phyloP scores from a whole-genome alignment of 2,113 vertebrate genomes.

The Neomonachus schauinslandi region DNA sequence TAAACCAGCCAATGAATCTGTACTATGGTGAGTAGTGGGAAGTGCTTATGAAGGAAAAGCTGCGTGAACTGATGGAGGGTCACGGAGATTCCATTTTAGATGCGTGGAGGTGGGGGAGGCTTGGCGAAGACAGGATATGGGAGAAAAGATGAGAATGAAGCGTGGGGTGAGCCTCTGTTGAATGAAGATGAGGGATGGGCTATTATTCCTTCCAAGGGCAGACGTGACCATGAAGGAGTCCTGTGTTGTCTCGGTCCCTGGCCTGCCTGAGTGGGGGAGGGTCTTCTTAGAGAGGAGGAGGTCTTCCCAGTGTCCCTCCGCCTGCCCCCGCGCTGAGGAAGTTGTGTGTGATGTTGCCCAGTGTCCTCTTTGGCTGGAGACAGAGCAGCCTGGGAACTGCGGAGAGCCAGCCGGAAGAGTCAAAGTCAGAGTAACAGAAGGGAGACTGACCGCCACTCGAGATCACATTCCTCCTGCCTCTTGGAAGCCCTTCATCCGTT shows the following conservation, averaged over 20 bases:
- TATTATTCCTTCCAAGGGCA: not conserved
- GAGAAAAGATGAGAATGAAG: not conserved
- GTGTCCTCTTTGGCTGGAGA: not conserved
- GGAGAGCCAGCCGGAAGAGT: not conserved
- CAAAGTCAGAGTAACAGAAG: constrained; percentile 17
- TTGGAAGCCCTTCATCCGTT: not conserved
- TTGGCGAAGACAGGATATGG: accelerated
- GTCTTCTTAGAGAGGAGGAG: not conserved
- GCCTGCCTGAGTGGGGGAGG: not conserved
- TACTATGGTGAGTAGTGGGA: accelerated
- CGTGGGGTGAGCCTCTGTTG: not conserved
- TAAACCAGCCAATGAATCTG: not conserved
- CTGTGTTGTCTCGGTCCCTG: accelerated
- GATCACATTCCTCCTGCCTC: not conserved
- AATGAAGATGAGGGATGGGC: not conserved
- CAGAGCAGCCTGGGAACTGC: not conserved
- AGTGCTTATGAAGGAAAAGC: not conserved
- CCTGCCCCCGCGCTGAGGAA: no score
- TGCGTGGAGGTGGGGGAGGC: not conserved
- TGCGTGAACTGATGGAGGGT: accelerated
- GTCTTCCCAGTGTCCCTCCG: not conserved
- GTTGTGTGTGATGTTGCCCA: not conserved
- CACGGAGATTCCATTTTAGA: not conserved
- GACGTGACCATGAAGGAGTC: not conserved
- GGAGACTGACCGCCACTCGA: accelerated